Percentiles rank a stretch among this genome's conserved stretches.
These are phyloP conservation scores for Oscheius myriophilus DNA, from an alignment of 2,888 invertebrate species.

Conservation along the genomic window DNA sequence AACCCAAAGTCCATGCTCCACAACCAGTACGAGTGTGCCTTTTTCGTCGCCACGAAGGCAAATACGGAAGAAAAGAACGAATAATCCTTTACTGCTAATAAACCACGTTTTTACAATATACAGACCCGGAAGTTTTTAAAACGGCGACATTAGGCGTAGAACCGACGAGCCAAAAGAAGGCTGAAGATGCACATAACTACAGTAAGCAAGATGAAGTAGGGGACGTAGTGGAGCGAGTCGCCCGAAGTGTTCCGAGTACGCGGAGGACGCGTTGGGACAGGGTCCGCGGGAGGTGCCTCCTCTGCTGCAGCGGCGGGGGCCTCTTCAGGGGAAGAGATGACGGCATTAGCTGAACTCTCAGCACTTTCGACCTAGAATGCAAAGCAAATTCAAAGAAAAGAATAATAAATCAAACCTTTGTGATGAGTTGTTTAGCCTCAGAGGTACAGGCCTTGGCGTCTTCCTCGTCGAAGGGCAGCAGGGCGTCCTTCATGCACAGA, in stretches of 20 bases:
- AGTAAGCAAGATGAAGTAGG: too few relatives aligned
- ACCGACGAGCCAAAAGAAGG: slow-evolving; percentile 7
- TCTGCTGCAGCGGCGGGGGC: too few relatives aligned
- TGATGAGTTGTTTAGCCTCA: background rate
- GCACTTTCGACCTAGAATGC: background rate
- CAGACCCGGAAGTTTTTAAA: background rate
- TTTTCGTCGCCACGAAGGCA: slow-evolving; percentile 41
- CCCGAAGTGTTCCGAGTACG: too few relatives aligned
- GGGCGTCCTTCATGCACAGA: slow-evolving; percentile 44
- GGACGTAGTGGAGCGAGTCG: too few relatives aligned
- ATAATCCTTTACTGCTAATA: background rate
- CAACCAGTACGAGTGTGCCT: slow-evolving; percentile 49
- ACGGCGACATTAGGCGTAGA: slow-evolving; percentile 5
- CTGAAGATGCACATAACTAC: slow-evolving; percentile 8
- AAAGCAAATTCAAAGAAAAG: background rate
- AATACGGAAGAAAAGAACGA: background rate
- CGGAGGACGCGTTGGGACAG: too few relatives aligned
- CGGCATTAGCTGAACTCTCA: too few relatives aligned
- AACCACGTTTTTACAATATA: slow-evolving; percentile 10
- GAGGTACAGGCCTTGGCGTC: slow-evolving; percentile 9
- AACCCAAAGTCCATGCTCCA: slow-evolving; percentile 50
- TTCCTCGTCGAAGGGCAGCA: slow-evolving; percentile 44
- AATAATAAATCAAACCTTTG: background rate
- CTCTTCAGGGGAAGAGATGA: too few relatives aligned
- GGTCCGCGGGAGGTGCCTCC: too few relatives aligned